Base-by-base conservation (phyloP, 2,797 vertebrate genomes). In the Microcaecilia unicolor region DNA sequence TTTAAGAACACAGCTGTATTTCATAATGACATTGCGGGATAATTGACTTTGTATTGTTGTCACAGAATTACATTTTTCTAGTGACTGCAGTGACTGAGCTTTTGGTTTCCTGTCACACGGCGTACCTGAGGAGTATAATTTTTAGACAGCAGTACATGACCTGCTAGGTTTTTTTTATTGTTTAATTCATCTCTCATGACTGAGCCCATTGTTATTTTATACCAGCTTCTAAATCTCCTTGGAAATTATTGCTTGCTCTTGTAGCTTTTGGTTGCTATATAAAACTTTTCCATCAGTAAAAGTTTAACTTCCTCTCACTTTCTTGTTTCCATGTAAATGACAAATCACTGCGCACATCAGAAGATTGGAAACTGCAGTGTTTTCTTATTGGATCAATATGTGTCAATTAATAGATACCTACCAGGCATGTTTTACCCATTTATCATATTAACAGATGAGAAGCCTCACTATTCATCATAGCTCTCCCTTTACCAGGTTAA, bases 401-500 rank as follows among this genome's bases (percentile, higher is more conserved):
- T 46, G 47, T 44, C 62, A 58, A 46, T 48, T 42, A 54, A 33
- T 18, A 37, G 28, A 16, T 37, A 56, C 22, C 47, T 50, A 14
- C 22, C 44, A 25, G 31, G 33, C 51, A 55, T 27, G 37, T 22
- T 51, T 55, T 25, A 34, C 20, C 38, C 48, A 44, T 68, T 59
- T 37, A 4, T 70, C 54, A 54, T 64, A 47, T 45, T 41, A 57
- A 41, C 7, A 17, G 16, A 57, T 48, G 21, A 44, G 40, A 52
- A 51, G 51, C 35, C 4, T 8, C 21, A 30, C 32, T 28, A 48
- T 67, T 65, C 39, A 61, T 71, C 64, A 45, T 67, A 45, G 19
- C 31, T 61, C 8, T 51, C 44, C 8, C 30, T 47, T 61, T 28
- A 43, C 10, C 15, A 44, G 15, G 18, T 28, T 56, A 18, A 5